A percentile compares a stretch with the other conserved stretches of the same genome.
Evolutionary conservation across 2,113 vertebrate species (phyloP).

Genomic region (Cervus canadensis): DNA sequence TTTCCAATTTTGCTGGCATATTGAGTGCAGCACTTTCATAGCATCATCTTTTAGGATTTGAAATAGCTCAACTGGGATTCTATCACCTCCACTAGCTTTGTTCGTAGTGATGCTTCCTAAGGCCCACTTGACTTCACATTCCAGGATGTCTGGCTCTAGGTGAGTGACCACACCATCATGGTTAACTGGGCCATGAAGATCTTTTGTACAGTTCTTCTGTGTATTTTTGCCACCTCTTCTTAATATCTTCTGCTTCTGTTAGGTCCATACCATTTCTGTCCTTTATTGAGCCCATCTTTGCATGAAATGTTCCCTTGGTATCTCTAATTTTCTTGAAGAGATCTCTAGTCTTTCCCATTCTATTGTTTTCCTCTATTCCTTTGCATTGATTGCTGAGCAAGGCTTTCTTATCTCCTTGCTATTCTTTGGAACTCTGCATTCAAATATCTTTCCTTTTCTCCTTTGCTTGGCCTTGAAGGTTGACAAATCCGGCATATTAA

Average conservation of each 20-base stretch:
- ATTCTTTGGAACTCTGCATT: neutral
- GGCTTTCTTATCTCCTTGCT: neutral
- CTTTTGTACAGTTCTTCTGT: neutral
- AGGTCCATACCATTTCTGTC: neutral
- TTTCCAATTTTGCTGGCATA: neutral
- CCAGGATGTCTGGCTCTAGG: neutral
- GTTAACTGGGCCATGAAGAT: neutral
- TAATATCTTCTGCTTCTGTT: neutral
- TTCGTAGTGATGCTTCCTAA: neutral
- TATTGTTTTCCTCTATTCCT: neutral
- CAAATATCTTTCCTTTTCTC: neutral
- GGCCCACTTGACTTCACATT: neutral
- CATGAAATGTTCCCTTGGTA: neutral
- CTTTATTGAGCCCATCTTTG: neutral
- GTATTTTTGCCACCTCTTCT: neutral
- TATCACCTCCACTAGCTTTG: neutral
- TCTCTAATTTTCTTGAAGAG: neutral
- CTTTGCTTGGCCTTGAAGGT: neutral
- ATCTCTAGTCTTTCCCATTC: neutral
- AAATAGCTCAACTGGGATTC: neutral
- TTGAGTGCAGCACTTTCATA: neutral
- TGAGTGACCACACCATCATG: neutral
- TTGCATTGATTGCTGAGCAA: neutral
- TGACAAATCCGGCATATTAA: neutral
- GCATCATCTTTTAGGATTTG: neutral